These are phyloP conservation scores for Laodelphax striatellus DNA, from an alignment of 1,140 invertebrate genomes.

Conservation along the genomic window DNA sequence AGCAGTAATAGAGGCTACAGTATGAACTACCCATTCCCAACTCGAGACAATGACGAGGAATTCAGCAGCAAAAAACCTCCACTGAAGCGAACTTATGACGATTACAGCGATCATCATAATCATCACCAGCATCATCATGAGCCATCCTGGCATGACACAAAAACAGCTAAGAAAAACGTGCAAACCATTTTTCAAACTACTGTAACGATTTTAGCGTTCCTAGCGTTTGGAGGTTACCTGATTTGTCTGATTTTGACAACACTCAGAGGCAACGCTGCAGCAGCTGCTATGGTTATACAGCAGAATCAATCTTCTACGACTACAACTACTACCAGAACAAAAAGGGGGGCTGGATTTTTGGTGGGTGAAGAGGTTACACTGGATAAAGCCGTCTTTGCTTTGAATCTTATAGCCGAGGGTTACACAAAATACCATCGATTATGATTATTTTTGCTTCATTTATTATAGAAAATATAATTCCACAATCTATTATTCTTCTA, in stretches of 20 bases:
- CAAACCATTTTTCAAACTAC: constrained; percentile 38
- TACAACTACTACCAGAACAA: not conserved
- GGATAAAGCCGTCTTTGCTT: constrained; percentile 6
- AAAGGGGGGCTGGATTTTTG: not conserved
- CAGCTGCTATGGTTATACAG: not conserved
- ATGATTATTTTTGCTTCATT: too few relatives aligned
- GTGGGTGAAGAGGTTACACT: not conserved
- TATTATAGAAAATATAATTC: too few relatives aligned
- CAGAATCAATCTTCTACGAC: not conserved
- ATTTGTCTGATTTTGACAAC: constrained; percentile 58
- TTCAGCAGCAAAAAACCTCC: too few relatives aligned
- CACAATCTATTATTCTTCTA: too few relatives aligned
- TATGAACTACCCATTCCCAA: too few relatives aligned
- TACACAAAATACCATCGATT: constrained; percentile 12
- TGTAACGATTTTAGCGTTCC: constrained; percentile 57
- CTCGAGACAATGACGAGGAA: too few relatives aligned
- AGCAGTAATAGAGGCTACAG: too few relatives aligned
- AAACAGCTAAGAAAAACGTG: not conserved
- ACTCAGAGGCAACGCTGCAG: constrained; percentile 38
- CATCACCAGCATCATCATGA: not conserved
- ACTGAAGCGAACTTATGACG: not conserved
- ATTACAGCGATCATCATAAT: not conserved
- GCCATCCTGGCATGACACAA: not conserved
- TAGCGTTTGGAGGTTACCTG: constrained; percentile 67
- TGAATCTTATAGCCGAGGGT: constrained; percentile 12